Base-by-base conservation (phyloP, 2,113 vertebrate species). In the Dermatemys mawii region DNA sequence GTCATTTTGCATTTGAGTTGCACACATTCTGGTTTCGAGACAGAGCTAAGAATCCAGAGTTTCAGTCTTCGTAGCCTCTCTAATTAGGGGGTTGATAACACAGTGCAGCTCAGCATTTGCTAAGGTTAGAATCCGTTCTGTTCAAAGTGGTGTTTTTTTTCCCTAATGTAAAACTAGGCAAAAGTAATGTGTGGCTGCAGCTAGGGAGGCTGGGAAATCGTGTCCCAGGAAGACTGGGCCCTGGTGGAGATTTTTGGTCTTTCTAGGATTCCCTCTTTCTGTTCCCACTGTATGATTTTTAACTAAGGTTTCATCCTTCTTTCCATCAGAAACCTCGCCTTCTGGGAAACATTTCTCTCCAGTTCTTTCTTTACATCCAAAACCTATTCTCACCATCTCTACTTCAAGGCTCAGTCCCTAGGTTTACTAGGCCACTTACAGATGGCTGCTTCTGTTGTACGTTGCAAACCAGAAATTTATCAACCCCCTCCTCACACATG, bases 151-250 rank as follows among this genome's bases (percentile, higher is more conserved):
- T 26, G 78, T 67, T 50, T 97, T 91, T 96, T 92, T 81, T 53
- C 90, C 89, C 88, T 57, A 49, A 49, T 57, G 83, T 89, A 90
- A 35, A 92, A 90, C 94, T 84, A 80, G n/a, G 44, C 82, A 85
- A 46, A 87, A 81, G 83, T 8, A 90, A 17, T 89, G 41, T 91
- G 67, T 95, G 73, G 73, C 79, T 84, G 57, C 67, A 91, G 89
- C 75, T 88, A 94, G 84, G 54, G 93, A 79, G 51, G 46, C 49
- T 93, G 93, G 95, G 80, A 93, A 91, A 93, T 26, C 76, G 86
- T 70, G 78, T 81, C 80, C 53, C 32, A 94, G 81, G 89, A 93
- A 89, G 51, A 60, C n/a, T n/a, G 46, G 84, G 21, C 51, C 27
- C 84, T 84, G 41, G 27, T 27, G 8, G 88, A 94, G 46, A 21